A percentile compares a stretch with the other conserved stretches of the same genome.
phyloP scores from a whole-genome alignment of 2,113 vertebrate genomes.

The Strix aluco region DNA sequence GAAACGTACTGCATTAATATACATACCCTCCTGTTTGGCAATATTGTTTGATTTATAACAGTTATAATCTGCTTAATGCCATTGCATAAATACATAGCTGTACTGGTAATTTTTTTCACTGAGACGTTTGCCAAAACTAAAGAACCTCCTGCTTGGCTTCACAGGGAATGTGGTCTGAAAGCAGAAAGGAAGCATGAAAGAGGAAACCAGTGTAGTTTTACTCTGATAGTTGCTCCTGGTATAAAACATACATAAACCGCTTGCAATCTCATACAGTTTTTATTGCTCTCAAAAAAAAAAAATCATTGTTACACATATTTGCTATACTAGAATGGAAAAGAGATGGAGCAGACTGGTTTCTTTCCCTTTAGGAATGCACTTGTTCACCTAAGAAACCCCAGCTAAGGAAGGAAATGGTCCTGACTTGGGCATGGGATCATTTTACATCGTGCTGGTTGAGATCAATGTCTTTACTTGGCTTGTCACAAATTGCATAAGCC shows the following conservation, averaged over 20 bases:
- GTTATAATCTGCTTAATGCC: not conserved
- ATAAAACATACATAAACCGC: conserved; percentile 60
- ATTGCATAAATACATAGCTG: not conserved
- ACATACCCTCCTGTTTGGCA: not conserved
- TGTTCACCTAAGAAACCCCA: not conserved
- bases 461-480: not conserved
- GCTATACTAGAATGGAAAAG: not conserved
- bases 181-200: not conserved
- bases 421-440: not conserved
- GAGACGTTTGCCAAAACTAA: not conserved
- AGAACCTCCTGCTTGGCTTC: conserved; percentile 10
- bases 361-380: not conserved
- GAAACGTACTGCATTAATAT: not conserved
- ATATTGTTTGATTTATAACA: not conserved
- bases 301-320: not conserved
- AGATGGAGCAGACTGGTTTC: not conserved
- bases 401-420: not conserved
- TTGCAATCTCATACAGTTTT: conserved; percentile 46
- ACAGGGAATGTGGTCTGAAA: not conserved
- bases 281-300: not conserved
- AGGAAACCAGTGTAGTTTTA: not conserved
- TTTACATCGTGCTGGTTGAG: not conserved
- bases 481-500: not conserved
- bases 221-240: conserved; percentile 8
- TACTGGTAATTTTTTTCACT: not conserved